Evolutionary conservation across 2,888 invertebrate species (phyloP).

Genomic region (Lutraria lutraria): DNA sequence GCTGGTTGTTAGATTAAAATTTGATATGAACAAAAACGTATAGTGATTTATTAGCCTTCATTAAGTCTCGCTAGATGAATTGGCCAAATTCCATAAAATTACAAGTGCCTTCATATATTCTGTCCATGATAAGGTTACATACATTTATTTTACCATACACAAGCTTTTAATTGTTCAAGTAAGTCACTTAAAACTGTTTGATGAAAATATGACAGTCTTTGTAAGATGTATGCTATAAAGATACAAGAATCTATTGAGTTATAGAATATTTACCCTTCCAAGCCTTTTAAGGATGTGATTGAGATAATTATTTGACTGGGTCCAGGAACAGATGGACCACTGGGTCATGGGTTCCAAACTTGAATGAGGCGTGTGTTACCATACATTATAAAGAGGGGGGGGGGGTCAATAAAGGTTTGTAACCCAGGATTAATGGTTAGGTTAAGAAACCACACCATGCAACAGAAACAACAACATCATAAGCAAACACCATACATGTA

Average conservation of each 20-base stretch:
- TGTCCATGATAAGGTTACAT: constrained; percentile 9
- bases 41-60: constrained; percentile 54
- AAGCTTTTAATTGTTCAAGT: constrained; percentile 10
- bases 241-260: background rate
- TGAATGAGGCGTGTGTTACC: too few species aligned
- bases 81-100: constrained; percentile 51
- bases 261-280: background rate
- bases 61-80: constrained; percentile 46
- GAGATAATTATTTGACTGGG: too few species aligned
- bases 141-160: background rate
- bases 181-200: background rate
- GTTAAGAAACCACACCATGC: too few species aligned
- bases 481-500: too few species aligned
- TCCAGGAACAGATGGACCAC: too few species aligned
- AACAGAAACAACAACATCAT: too few species aligned
- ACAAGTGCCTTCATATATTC: constrained; percentile 34
- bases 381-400: too few species aligned
- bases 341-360: too few species aligned
- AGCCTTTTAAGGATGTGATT: too few species aligned
- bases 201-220: too few species aligned
- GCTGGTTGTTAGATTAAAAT: constrained; percentile 46
- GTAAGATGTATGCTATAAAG: background rate
- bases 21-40: constrained; percentile 48
- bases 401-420: too few species aligned
- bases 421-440: too few species aligned